phyloP scores from a whole-genome alignment of 1,140 invertebrate genomes.

The Myzus persicae region DNA sequence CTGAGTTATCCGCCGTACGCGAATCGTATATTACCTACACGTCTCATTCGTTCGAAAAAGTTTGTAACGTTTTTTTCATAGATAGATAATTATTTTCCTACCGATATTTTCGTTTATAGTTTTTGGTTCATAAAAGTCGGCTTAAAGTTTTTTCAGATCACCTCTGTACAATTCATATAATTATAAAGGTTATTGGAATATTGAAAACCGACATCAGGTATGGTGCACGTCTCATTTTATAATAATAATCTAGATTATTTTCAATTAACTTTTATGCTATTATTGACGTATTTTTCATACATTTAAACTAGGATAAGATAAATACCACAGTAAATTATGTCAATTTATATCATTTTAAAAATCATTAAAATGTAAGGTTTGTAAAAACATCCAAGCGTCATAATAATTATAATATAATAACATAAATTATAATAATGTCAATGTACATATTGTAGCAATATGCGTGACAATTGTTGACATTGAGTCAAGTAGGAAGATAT shows the following conservation, averaged over 20 bases:
- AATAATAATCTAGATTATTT: background rate
- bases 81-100: background rate
- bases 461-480: background rate
- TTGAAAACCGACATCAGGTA: background rate
- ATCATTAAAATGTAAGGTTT: background rate
- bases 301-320: background rate
- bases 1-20: background rate
- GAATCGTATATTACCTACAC: too few relatives aligned
- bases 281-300: background rate
- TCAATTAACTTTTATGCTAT: background rate
- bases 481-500: background rate
- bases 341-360: background rate
- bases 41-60: background rate
- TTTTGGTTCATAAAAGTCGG: background rate
- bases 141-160: background rate
- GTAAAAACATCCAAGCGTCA: background rate
- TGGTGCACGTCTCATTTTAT: background rate
- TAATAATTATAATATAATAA: background rate
- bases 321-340: background rate
- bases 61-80: background rate
- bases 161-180: background rate
- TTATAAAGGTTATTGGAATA: background rate
- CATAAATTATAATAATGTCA: background rate
- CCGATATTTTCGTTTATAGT: background rate
- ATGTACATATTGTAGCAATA: background rate